Evolutionary conservation across 2,113 vertebrate species (phyloP).

Genomic region (Boulengeromyrus knoepffleri): DNA sequence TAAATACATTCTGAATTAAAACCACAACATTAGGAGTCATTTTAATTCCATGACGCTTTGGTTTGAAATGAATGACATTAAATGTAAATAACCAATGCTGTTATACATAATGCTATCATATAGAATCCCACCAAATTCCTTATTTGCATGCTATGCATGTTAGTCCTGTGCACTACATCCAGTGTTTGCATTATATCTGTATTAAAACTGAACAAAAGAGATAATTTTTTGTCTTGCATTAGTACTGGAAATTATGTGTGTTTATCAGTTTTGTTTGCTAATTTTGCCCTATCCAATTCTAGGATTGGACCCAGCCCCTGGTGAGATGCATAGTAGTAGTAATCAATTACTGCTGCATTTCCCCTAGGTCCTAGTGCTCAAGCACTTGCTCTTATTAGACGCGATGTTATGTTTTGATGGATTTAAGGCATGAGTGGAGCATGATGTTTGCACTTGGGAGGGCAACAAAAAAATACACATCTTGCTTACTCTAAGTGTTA

Average conservation of each 20-base stretch:
- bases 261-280: not conserved
- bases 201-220: not conserved
- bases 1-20: not conserved
- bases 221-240: not conserved
- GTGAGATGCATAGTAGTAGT: not conserved
- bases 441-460: not conserved
- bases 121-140: not conserved
- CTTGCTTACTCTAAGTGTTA: not conserved
- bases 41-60: not conserved
- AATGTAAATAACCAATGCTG: not conserved
- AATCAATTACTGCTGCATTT: not conserved
- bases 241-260: not conserved
- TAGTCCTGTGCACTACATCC: not conserved
- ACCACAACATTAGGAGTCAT: not conserved
- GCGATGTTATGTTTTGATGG: not conserved
- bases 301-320: not conserved
- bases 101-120: not conserved
- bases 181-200: not conserved
- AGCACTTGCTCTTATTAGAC: not conserved
- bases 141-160: not conserved
- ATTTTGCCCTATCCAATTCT: not conserved
- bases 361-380: not conserved
- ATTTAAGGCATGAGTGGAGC: not conserved
- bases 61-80: not conserved
- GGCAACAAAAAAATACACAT: not conserved